Base-by-base conservation (phyloP, 35 echinoderm and acorn worm genomes). In the Ophioderma brevispina region DNA sequence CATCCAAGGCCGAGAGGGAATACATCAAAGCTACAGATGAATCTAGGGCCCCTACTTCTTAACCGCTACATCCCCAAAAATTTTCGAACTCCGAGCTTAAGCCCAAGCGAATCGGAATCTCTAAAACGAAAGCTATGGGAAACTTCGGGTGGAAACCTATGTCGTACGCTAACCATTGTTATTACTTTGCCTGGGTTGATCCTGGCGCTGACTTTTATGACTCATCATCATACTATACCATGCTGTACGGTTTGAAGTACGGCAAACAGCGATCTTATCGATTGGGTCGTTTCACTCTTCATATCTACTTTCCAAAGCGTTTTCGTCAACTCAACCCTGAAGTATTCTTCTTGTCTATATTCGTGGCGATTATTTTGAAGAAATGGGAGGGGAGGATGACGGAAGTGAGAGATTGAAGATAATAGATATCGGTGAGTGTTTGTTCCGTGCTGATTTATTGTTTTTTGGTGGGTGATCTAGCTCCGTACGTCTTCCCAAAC, bases 231-330 rank as follows among this genome's bases (percentile, higher is more conserved):
- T 98, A 98, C 81, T 78, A 90, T 84, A 92, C 90, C 18, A 98
- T 98, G 96, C 87, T 98, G 1, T 98, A 98, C 75, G 96, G 96
- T 1, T 75, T 98, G 76, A 98, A 98, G 75, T 98, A 95, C 78
- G 96, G 96, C 40, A 90, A 87, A 78, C 90, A 98, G 79, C 81
- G 87, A 17, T 92, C 89, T n/a, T 34, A 87, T 98, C n/a, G 96
- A 98, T 56, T 98, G 96, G 96, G 75, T 98, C 39, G 42, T 98
- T 81, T 94, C 96, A 5, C 87, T 98, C 0, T 82, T 87, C 35
- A 41, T 98, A 1, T 89, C 96, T 0, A 81, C 87, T 11, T 89
- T 98, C 33, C 89, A 92, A 40, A 95, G 90, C 55, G 87, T 98
- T 35, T 90, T 98, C 87, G 80, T 98, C 87, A 92, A n/a, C 82